phyloP scores from a whole-genome alignment of 2,888 invertebrate species.

The Spodoptera littoralis region DNA sequence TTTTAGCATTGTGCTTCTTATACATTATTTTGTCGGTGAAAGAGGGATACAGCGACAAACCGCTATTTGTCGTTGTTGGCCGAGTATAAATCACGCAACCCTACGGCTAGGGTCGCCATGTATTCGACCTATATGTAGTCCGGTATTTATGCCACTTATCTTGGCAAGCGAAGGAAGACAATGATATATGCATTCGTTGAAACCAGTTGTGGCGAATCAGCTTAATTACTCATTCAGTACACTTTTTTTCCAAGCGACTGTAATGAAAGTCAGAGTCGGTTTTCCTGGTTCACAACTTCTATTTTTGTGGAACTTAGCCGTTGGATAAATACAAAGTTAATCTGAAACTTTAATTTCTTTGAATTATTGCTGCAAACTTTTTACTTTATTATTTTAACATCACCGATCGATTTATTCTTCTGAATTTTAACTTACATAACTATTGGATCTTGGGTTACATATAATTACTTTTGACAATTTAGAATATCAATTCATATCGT shows the following conservation, averaged over 20 bases:
- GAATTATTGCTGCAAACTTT: too few species aligned
- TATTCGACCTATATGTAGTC: slow-evolving; percentile 59
- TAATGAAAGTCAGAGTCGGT: slow-evolving; percentile 7
- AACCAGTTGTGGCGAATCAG: slow-evolving; percentile 41
- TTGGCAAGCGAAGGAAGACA: slow-evolving; percentile 45
- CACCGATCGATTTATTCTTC: too few species aligned
- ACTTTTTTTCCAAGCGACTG: slow-evolving; percentile 23
- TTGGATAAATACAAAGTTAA: too few species aligned
- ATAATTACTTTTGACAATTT: too few species aligned
- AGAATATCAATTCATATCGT: too few species aligned
- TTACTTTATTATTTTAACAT: too few species aligned
- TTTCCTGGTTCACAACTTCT: slow-evolving; percentile 1
- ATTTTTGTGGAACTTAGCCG: too few species aligned
- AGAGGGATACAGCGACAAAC: slow-evolving; percentile 84
- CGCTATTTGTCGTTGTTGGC: slow-evolving; percentile 85
- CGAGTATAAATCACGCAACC: slow-evolving; percentile 83
- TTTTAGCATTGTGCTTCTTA: slow-evolving; percentile 71
- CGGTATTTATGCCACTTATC: slow-evolving; percentile 64
- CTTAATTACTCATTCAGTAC: slow-evolving; percentile 44
- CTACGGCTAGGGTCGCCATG: slow-evolving; percentile 66
- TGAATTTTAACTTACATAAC: too few species aligned
- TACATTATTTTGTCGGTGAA: slow-evolving; percentile 81
- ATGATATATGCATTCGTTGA: slow-evolving; percentile 50
- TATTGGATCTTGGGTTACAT: too few species aligned
- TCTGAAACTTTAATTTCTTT: too few species aligned